phyloP scores from a whole-genome alignment of 2,113 vertebrate genomes.

The Ibidorhyncha struthersii region DNA sequence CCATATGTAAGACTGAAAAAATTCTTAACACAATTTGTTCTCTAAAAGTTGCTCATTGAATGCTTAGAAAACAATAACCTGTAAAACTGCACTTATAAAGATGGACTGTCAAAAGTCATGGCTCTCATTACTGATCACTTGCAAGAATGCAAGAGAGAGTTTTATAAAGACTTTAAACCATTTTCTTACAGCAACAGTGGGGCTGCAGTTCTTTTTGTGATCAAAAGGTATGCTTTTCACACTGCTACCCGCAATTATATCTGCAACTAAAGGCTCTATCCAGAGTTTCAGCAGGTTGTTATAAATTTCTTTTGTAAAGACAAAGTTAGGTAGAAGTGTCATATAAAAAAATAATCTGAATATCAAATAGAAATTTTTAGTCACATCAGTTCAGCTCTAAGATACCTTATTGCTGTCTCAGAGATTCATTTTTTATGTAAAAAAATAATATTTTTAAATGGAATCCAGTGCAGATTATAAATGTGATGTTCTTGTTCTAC shows the following conservation, averaged over 20 bases:
- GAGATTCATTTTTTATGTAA: not conserved
- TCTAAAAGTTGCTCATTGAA: not conserved
- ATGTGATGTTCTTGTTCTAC: not conserved
- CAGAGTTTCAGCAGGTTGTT: not conserved
- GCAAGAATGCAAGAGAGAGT: not conserved
- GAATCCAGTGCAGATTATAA: not conserved
- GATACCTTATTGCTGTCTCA: not conserved
- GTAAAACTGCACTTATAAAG: not conserved
- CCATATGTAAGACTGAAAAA: not conserved
- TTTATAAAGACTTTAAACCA: not conserved
- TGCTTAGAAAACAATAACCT: not conserved
- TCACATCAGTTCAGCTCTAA: not conserved
- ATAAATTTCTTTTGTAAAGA: not conserved
- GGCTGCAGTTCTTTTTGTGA: not conserved
- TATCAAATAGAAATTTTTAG: not conserved
- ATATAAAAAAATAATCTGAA: not conserved
- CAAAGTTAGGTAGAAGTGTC: not conserved
- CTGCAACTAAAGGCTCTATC: not conserved
- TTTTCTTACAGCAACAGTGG: not conserved
- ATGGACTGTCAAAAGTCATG: not conserved
- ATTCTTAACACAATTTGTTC: not conserved
- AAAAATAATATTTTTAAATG: not conserved
- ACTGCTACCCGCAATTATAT: not conserved
- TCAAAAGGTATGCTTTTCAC: not conserved
- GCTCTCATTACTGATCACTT: not conserved